These are phyloP conservation scores for Zygogramma bicolorata DNA, from an alignment of 2,888 invertebrate genomes.

Conservation along the genomic window DNA sequence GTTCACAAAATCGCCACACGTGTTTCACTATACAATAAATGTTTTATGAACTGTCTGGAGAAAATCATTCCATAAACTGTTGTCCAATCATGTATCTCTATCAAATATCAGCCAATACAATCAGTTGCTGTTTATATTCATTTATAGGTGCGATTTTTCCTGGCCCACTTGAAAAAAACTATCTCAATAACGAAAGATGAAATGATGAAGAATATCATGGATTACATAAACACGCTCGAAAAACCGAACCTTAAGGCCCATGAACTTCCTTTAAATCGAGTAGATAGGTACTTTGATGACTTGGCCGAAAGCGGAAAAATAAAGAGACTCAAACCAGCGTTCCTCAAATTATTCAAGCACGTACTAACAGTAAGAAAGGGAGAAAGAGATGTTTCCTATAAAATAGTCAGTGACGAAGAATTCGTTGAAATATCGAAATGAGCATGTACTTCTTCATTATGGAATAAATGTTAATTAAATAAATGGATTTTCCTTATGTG, in stretches of 20 bases:
- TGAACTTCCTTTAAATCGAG: constrained; percentile 82
- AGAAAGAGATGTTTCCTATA: constrained; percentile 74
- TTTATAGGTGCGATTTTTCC: constrained; percentile 72
- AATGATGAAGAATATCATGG: constrained; percentile 73
- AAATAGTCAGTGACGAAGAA: constrained; percentile 74
- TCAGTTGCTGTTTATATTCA: too few relatives aligned
- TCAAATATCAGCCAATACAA: too few relatives aligned
- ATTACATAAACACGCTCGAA: constrained; percentile 72
- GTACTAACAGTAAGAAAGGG: constrained; percentile 71
- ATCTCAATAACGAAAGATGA: constrained; percentile 70
- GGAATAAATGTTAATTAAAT: neutral
- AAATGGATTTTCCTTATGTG: too few relatives aligned
- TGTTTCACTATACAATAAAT: too few relatives aligned
- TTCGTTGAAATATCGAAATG: constrained; percentile 55
- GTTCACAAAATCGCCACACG: too few relatives aligned
- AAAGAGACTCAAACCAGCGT: constrained; percentile 75
- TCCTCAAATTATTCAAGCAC: constrained; percentile 75
- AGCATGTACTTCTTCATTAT: neutral
- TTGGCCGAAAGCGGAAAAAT: constrained; percentile 76
- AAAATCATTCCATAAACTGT: too few relatives aligned
- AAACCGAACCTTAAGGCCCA: constrained; percentile 61
- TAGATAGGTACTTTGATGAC: constrained; percentile 77
- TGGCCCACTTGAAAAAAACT: constrained; percentile 71
- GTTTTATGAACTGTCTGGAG: too few relatives aligned
- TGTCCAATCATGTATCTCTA: too few relatives aligned